Evolutionary conservation across 1,140 invertebrate species (phyloP).

Genomic region (Drosophila sp.): DNA sequence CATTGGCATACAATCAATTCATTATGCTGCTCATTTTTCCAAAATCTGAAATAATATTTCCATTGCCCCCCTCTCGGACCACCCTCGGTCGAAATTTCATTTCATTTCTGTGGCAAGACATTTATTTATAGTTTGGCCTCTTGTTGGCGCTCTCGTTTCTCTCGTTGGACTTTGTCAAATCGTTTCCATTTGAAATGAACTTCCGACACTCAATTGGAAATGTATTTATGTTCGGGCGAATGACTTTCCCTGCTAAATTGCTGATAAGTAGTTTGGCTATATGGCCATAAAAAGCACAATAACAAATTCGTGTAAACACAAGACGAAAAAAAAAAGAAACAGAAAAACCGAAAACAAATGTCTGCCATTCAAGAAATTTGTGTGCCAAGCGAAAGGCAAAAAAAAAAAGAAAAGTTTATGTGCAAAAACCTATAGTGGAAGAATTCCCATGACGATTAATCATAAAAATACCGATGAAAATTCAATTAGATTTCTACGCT

Average conservation of each 20-base stretch:
- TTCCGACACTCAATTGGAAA: slow-evolving; percentile 37
- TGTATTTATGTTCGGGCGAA: slow-evolving; percentile 27
- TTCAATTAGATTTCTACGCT: slow-evolving; percentile 65
- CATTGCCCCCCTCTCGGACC: background rate
- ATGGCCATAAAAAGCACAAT: slow-evolving; percentile 35
- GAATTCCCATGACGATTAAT: slow-evolving; percentile 77
- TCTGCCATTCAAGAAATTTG: slow-evolving; percentile 52
- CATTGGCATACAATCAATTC: slow-evolving; percentile 38
- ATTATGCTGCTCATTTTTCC: slow-evolving; percentile 52
- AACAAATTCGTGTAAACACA: slow-evolving; percentile 35
- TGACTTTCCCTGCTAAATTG: slow-evolving; percentile 18
- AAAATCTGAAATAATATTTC: slow-evolving; percentile 51
- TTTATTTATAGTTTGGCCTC: slow-evolving; percentile 47
- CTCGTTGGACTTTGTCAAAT: slow-evolving; percentile 57
- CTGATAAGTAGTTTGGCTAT: slow-evolving; percentile 15
- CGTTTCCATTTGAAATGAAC: slow-evolving; percentile 44
- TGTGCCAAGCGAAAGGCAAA: slow-evolving; percentile 58
- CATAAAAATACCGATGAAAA: slow-evolving; percentile 78
- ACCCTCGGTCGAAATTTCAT: no score
- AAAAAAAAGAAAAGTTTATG: slow-evolving; percentile 25
- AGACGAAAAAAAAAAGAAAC: no score
- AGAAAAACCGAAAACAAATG: slow-evolving; percentile 49
- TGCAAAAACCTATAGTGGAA: slow-evolving; percentile 29
- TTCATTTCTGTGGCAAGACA: slow-evolving; percentile 35
- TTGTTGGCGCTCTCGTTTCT: slow-evolving; percentile 13